Evolutionary conservation across 2,888 invertebrate genomes (phyloP), one percentile per base, ranked within the genome.

Genomic region (Sericinus montela): DNA sequence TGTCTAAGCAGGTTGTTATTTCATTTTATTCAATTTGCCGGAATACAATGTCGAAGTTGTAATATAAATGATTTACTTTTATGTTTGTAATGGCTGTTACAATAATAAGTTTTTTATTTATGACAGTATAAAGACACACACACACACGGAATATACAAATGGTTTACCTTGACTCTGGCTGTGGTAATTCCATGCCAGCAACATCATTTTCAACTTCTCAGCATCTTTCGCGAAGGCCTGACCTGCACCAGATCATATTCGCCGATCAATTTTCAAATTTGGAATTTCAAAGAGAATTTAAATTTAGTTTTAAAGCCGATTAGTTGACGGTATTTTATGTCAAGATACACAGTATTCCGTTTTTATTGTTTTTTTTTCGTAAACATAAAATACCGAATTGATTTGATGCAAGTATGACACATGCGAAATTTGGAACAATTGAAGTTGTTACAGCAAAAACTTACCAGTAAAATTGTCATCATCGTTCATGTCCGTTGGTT

Each of bases 161-260:
- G 45, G 49, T 56, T 90, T 91, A 91, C 91, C 91, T 92, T 91
- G 93, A 69, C 90, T 86, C 78, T 94, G 94, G 89, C 93, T 93
- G 90, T 94, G 94, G 90, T 94, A 94, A 92, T 95, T 95, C 95
- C 95, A 95, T 75, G 95, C 95, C 78, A 95, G 92, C 86, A 95
- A 92, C 94, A 95, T 95, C 90, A 94, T 91, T 91, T 95, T 95
- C 90, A 95, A 91, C 90, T 95, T 95, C 90, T 95, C 95, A 70
- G 94, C 94, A 81, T 95, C 95, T 92, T 95, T 95, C 92, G 93
- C 91, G 90, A 78, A 75, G 82, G 73, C 86, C 72, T 87, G 85
- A 87, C 88, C 88, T 88, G 88, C 88, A 88, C 80, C 88, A 87
- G 83, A 85, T 87, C 87, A 87, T 78, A 86, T 83, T 73, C 65